These are phyloP conservation scores for Pseudococcus jackbeardsleyi DNA, from an alignment of 2,888 invertebrate species.

Conservation along the genomic window DNA sequence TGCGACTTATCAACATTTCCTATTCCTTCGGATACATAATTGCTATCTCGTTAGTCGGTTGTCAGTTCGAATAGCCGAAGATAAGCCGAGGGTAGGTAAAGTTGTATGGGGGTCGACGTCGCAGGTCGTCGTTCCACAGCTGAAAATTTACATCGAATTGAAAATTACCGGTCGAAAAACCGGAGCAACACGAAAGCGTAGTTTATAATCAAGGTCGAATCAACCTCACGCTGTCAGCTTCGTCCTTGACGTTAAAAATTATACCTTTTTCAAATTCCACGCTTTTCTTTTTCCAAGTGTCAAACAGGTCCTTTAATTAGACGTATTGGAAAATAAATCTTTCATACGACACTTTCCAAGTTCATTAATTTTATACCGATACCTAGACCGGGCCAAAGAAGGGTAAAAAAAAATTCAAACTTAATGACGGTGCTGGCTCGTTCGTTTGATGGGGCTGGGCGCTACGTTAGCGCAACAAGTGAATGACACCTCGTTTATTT, in stretches of 20 bases:
- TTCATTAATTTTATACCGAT: background rate
- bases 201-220: background rate
- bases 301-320: background rate
- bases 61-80: background rate
- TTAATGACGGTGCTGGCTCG: background rate
- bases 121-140: background rate
- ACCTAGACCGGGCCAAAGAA: background rate
- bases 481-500: background rate
- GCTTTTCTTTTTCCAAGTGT: background rate
- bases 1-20: conserved; percentile 1
- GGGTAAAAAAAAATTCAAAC: background rate
- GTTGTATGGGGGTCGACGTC: background rate
- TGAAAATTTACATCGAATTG: too few species aligned
- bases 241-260: background rate
- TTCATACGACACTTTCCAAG: background rate
- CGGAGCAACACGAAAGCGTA: background rate
- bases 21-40: background rate
- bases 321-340: background rate
- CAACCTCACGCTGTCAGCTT: background rate
- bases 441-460: background rate
- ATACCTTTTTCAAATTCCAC: background rate
- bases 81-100: background rate
- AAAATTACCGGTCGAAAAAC: too few species aligned
- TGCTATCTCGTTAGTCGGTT: conserved; percentile 10
- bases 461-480: background rate